Evolutionary conservation across 2,888 invertebrate species (phyloP).

Genomic region (Drosophila mimica): DNA sequence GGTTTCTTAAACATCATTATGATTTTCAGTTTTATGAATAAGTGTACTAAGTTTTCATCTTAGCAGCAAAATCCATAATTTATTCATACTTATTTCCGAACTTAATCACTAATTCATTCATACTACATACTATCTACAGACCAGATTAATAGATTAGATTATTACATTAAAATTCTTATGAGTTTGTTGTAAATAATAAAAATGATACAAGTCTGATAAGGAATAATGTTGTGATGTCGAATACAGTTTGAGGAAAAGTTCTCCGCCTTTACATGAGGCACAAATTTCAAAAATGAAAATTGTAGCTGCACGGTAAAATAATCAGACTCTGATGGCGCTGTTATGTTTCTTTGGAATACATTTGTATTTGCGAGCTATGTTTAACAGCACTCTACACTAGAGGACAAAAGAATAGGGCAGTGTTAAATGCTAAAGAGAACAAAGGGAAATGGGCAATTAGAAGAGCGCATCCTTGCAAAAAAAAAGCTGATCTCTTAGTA

Average conservation of each 20-base stretch:
- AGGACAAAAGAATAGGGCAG: slow-evolving; percentile 34
- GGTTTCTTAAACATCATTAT: neutral
- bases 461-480: no score
- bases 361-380: slow-evolving; percentile 43
- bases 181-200: neutral
- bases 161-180: no score
- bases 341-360: slow-evolving; percentile 62
- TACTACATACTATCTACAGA: neutral
- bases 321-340: slow-evolving; percentile 70
- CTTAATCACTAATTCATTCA: neutral
- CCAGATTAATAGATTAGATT: neutral
- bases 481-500: slow-evolving; percentile 40
- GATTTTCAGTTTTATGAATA: neutral
- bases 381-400: slow-evolving; percentile 37
- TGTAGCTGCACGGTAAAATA: slow-evolving; percentile 44
- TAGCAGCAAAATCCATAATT: neutral
- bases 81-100: neutral
- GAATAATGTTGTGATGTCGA: neutral
- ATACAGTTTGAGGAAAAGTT: neutral
- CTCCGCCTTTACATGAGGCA: no score
- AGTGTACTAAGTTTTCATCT: neutral
- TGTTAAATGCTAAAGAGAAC: slow-evolving; percentile 27
- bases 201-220: neutral
- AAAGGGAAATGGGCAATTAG: slow-evolving; percentile 7
- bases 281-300: no score